Evolutionary conservation across 92 coral and sea anemone species (phyloP).

Genomic region (Epizoanthus stellaris): DNA sequence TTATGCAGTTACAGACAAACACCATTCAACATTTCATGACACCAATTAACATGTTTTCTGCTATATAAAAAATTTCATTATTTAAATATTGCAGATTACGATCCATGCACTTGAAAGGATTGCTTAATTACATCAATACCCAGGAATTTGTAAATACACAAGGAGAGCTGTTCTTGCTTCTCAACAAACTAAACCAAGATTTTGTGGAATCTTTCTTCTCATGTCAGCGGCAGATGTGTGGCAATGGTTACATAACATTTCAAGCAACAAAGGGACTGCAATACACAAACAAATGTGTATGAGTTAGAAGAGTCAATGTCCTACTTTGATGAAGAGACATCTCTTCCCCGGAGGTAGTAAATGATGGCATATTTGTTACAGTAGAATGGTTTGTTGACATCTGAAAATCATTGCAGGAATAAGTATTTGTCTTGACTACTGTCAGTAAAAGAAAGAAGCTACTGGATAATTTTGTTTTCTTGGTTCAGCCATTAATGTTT

Average conservation of each 20-base stretch:
- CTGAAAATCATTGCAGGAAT: too few relatives aligned
- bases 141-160: conserved; percentile 25
- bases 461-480: too few relatives aligned
- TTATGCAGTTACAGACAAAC: not conserved
- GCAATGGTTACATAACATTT: conserved; percentile 33
- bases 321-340: conserved; percentile 8
- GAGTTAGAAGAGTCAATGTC: conserved; percentile 28
- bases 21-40: not conserved
- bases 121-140: conserved; percentile 25
- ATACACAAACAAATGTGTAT: conserved; percentile 56
- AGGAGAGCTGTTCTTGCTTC: conserved; percentile 48
- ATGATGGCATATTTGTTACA: conserved; percentile 32
- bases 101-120: conserved; percentile 49
- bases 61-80: not conserved
- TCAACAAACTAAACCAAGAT: conserved; percentile 53
- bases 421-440: too few relatives aligned
- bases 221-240: conserved; percentile 64
- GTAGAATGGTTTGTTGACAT: conserved; percentile 32
- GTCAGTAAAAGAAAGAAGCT: too few relatives aligned
- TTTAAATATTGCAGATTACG: conserved; percentile 28
- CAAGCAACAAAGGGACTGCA: conserved; percentile 35
- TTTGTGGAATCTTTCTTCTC: conserved; percentile 67
- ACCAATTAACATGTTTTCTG: not conserved
- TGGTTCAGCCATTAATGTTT: too few relatives aligned
- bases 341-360: conserved; percentile 31